Conservation (phyloP, 2,888 invertebrate genomes). For the Cephonodes hylas region DNA sequence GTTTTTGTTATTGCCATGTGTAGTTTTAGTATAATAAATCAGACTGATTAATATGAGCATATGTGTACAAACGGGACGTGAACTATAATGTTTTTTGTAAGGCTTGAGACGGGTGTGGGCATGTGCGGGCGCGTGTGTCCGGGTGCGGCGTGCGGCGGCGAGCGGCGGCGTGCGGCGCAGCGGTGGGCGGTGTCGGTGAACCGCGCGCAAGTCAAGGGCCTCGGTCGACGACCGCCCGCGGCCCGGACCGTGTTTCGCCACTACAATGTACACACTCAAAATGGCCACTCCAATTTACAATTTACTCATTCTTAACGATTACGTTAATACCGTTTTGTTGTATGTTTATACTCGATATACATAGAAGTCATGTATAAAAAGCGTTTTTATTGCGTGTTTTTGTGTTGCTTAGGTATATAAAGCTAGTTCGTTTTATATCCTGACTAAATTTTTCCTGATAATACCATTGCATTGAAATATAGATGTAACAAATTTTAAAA, state of each 20-base stretch:
- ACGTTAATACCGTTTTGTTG: conserved; percentile 1
- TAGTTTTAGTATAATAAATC: too few species aligned
- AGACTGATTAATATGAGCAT: too few species aligned
- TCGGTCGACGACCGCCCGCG: conserved; percentile 76
- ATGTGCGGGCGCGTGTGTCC: background rate
- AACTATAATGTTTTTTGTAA: background rate
- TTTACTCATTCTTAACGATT: conserved; percentile 22
- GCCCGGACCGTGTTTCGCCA: conserved; percentile 57
- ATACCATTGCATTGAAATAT: too few species aligned
- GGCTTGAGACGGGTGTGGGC: background rate
- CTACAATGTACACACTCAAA: conserved; percentile 57
- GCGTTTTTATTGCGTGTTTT: background rate
- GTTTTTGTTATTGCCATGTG: too few species aligned
- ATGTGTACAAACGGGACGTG: too few species aligned
- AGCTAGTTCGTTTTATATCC: too few species aligned
- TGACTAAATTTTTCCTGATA: too few species aligned
- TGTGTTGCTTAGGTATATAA: too few species aligned
- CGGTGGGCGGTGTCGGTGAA: conserved; percentile 72
- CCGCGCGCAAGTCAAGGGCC: conserved; percentile 77
- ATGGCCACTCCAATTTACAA: conserved; percentile 53
- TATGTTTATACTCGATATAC: background rate
- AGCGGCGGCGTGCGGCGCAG: conserved; percentile 31
- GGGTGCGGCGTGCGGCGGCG: conserved; percentile 19
- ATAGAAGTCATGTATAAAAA: background rate
- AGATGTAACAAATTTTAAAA: too few species aligned